A percentile compares a stretch with the other conserved stretches of the same genome.
phyloP scores from a whole-genome alignment of 2,888 invertebrate species.

The Chalcis sispes region DNA sequence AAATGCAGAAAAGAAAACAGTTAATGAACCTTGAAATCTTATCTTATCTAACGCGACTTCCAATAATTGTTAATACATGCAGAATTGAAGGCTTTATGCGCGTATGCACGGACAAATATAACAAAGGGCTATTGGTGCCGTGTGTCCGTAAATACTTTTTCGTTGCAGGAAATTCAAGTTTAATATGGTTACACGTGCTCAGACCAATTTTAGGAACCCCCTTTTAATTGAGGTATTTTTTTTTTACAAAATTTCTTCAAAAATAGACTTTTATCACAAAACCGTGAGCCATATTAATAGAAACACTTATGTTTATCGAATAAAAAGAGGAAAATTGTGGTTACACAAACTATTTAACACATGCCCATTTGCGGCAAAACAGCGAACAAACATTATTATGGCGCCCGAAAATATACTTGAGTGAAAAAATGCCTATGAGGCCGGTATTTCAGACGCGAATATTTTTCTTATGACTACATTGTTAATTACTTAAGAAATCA shows the following conservation, averaged over 20 bases:
- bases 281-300: no score
- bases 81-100: no score
- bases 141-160: conserved; percentile 18
- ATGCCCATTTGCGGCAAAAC: conserved; percentile 31
- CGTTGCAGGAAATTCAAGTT: conserved; percentile 3
- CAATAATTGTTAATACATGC: no score
- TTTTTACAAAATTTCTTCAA: neutral
- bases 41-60: no score
- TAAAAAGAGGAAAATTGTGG: neutral
- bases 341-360: neutral
- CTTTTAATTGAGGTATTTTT: neutral
- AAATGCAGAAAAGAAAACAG: neutral
- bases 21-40: no score
- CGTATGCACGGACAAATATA: neutral
- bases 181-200: conserved; percentile 21
- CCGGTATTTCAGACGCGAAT: no score
- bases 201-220: conserved; percentile 2
- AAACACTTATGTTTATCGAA: neutral
- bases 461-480: no score
- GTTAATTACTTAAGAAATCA: no score
- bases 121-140: conserved; percentile 22
- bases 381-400: conserved; percentile 57
- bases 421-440: conserved; percentile 11
- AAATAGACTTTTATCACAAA: no score
- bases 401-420: conserved; percentile 44